Base-by-base conservation (phyloP, 2,113 vertebrate genomes). In the Coptodon rendalli region DNA sequence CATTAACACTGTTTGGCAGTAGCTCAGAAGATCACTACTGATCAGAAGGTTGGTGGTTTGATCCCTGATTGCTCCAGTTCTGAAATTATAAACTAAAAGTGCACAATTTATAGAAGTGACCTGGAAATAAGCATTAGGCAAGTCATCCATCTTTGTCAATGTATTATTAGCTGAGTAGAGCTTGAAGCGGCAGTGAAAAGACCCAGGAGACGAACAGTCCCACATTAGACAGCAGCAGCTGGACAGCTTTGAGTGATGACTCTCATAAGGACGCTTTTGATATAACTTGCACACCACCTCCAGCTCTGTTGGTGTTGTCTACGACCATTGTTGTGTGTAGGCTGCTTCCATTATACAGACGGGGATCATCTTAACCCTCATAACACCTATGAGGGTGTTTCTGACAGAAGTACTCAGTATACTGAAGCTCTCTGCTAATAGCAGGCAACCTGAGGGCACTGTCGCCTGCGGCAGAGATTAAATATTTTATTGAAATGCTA, bases 311-410 rank as follows among this genome's bases (percentile, higher is more conserved):
- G 94, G 92, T 93, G 92, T 93, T 40, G 94, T 96, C 93, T 95
- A 40, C 43, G 82, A 50, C 79, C 9, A 6, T 38, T 94, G 94
- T 93, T 94, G 84, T 93, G 90, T 93, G 91, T 86, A 79, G 94
- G 90, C 91, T 83, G 43, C 90, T 82, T 85, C 89, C 84, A 85
- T 88, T 89, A 81, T 79, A 82, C 19, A 85, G 83, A 86, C 17
- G 6, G 87, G 91, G 92, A 91, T 96, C 95, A 14, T 61, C 85
- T 94, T 89, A 86, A 94, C 95, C 95, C 92, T 24, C 94, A 95
- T 86, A 84, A 82, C 87, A 82, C 91, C 78, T 40, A 95, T 95
- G 89, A 88, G 92, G 87, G 91, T 56, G 82, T 56, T 81, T 89
- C 14, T 87, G 68, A 80, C 63, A 73, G 86, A 40, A 66, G 82